phyloP scores from a whole-genome alignment of 2,888 invertebrate species.

The Dione juno region DNA sequence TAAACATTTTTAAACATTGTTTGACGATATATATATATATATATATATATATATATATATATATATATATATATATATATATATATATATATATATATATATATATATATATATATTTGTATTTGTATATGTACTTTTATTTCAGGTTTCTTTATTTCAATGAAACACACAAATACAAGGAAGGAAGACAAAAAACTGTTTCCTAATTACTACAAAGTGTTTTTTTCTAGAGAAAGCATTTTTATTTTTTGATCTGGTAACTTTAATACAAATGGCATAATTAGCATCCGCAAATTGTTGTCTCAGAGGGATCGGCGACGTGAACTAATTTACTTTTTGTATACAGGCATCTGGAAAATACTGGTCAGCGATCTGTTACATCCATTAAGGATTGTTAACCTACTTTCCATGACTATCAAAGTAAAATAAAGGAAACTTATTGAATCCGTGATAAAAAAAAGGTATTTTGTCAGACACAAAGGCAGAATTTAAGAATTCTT shows the following conservation, averaged over 20 bases:
- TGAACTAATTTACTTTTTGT: conserved; percentile 29
- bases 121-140: too few species aligned
- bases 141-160: background rate
- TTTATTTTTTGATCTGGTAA: background rate
- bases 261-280: conserved; percentile 24
- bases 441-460: background rate
- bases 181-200: background rate
- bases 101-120: too few species aligned
- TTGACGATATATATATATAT: too few species aligned
- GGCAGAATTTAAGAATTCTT: background rate
- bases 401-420: background rate
- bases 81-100: too few species aligned
- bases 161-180: background rate
- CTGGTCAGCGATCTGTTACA: conserved; percentile 15
- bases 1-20: too few species aligned
- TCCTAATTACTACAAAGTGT: background rate
- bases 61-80: too few species aligned
- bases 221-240: background rate
- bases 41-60: too few species aligned
- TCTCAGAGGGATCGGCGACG: conserved; percentile 2
- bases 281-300: conserved; percentile 23
- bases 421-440: background rate
- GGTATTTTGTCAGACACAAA: background rate
- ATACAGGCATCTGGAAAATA: conserved; percentile 20
- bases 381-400: background rate